These are phyloP conservation scores for Gobius niger DNA, from an alignment of 2,113 vertebrate genomes.

Conservation along the genomic window DNA sequence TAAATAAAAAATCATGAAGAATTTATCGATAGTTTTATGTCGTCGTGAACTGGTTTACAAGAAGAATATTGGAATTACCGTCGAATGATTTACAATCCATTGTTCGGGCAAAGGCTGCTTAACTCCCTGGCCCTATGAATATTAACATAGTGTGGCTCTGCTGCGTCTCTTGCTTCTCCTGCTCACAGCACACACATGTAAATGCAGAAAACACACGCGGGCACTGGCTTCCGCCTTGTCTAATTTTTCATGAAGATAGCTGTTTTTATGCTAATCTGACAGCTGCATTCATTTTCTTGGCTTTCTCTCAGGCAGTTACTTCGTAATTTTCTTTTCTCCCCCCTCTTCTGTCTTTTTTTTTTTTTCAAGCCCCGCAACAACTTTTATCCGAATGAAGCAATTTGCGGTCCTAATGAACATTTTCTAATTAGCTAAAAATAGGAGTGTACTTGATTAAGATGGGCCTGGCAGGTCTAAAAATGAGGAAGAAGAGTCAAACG, in stretches of 20 bases:
- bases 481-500: background rate
- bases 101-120: conserved; percentile 66
- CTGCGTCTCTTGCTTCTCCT: conserved; percentile 16
- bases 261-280: conserved; percentile 69
- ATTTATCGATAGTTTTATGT: conserved; percentile 70
- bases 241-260: conserved; percentile 63
- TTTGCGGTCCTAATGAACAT: conserved; percentile 27
- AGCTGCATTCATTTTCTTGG: conserved; percentile 59
- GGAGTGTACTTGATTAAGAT: conserved; percentile 29
- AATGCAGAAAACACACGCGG: conserved; percentile 38
- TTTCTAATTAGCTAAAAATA: conserved; percentile 40
- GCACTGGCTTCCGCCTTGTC: conserved; percentile 20
- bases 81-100: conserved; percentile 73
- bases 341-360: background rate
- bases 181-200: conserved; percentile 38
- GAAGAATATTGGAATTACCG: conserved; percentile 74
- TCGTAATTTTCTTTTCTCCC: conserved; percentile 39
- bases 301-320: conserved; percentile 51
- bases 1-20: conserved; percentile 60
- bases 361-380: background rate
- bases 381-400: conserved; percentile 13
- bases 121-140: conserved; percentile 62
- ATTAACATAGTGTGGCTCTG: conserved; percentile 57
- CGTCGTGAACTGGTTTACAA: conserved; percentile 68
- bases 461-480: conserved; percentile 22